Conservation (phyloP, 2,888 invertebrate genomes). For the Synergus japonicus region DNA sequence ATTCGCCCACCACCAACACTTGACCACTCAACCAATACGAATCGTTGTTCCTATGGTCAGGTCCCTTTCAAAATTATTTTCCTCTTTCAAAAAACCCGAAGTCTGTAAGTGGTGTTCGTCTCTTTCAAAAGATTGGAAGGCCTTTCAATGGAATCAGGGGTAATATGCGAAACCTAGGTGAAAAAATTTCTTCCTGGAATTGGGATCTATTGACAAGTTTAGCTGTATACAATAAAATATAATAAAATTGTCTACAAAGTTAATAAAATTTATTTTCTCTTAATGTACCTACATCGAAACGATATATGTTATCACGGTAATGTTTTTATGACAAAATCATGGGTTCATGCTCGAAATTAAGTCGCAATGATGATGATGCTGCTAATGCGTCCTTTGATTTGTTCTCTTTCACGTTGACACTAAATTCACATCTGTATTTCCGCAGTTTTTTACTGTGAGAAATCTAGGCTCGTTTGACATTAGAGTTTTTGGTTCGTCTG, state of each 20-base stretch:
- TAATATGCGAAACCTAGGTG: too few relatives aligned
- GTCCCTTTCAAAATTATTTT: constrained; percentile 22
- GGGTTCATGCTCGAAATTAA: background rate
- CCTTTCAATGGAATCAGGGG: background rate
- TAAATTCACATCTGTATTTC: constrained; percentile 62
- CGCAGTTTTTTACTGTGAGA: constrained; percentile 71
- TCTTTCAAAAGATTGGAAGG: background rate
- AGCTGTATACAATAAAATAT: too few relatives aligned
- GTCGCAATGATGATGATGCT: too few relatives aligned
- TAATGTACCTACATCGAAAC: background rate
- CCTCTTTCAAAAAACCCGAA: constrained; percentile 24
- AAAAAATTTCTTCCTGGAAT: too few relatives aligned
- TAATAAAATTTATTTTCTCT: background rate
- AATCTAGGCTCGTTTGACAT: constrained; percentile 82
- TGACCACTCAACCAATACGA: constrained; percentile 54
- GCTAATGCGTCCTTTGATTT: background rate
- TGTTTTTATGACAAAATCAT: background rate
- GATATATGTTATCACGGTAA: background rate
- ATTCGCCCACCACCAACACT: constrained; percentile 65
- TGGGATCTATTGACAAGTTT: background rate
- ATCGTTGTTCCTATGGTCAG: constrained; percentile 47
- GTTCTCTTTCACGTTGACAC: constrained; percentile 62
- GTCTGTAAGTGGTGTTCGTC: background rate
- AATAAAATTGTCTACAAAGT: background rate
- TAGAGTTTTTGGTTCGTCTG: constrained; percentile 83